These are phyloP conservation scores for Pedionomus torquatus DNA, from an alignment of 2,113 vertebrate species.

Conservation along the genomic window DNA sequence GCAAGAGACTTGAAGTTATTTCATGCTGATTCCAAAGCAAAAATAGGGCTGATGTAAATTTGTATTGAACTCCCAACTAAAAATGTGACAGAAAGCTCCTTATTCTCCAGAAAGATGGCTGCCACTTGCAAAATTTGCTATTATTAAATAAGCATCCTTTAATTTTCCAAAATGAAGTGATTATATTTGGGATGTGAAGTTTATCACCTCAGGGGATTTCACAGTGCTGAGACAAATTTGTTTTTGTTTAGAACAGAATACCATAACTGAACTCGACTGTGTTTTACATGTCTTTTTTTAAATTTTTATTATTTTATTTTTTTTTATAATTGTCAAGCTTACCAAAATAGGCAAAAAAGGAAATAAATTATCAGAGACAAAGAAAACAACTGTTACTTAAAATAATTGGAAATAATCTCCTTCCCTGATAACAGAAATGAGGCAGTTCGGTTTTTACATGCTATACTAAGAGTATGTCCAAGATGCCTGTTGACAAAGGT, in stretches of 20 bases:
- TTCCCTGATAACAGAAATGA: background rate
- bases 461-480: background rate
- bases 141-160: background rate
- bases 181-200: background rate
- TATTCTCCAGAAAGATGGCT: background rate
- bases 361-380: background rate
- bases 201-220: background rate
- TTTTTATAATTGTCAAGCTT: background rate
- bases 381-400: background rate
- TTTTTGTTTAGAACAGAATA: background rate
- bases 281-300: background rate
- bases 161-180: background rate
- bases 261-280: background rate
- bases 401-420: background rate
- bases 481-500: background rate
- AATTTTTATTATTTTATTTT: too few relatives aligned
- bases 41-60: background rate
- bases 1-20: background rate
- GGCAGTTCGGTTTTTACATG: background rate
- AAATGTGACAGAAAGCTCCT: background rate
- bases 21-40: background rate
- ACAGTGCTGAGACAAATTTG: background rate
- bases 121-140: background rate
- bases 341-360: background rate
- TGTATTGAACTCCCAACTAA: background rate